phyloP scores from a whole-genome alignment of 2,797 vertebrate genomes.

The Rhinogobio ventralis region DNA sequence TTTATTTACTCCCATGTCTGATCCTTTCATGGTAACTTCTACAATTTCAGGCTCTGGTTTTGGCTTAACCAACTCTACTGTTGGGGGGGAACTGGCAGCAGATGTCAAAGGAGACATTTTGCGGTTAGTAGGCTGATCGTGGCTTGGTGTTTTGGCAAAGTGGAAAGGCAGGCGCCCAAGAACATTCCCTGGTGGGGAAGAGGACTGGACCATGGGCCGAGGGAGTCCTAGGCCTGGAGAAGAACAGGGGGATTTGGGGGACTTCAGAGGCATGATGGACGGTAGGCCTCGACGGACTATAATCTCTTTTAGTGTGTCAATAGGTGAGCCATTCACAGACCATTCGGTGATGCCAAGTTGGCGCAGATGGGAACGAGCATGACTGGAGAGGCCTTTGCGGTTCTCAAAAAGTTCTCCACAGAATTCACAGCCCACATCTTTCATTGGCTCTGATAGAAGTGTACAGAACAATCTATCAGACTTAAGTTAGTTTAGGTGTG shows the following conservation, averaged over 20 bases:
- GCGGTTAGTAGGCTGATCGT: constrained; percentile 73
- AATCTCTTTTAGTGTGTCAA: constrained; percentile 92
- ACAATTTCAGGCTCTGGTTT: constrained; percentile 90
- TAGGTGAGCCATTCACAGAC: constrained; percentile 87
- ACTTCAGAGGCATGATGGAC: constrained; percentile 76
- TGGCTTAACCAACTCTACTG: constrained; percentile 80
- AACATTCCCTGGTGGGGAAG: constrained; percentile 70
- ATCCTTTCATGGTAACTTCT: constrained; percentile 81
- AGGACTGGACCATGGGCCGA: constrained; percentile 73
- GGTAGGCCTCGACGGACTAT: constrained; percentile 87
- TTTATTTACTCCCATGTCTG: constrained; percentile 61
- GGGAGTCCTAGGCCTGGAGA: constrained; percentile 74
- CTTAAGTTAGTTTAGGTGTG: background rate
- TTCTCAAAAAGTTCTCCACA: constrained; percentile 86
- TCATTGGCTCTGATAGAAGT: constrained; percentile 75
- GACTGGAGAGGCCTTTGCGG: constrained; percentile 85
- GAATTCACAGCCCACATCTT: constrained; percentile 85
- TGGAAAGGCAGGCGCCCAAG: constrained; percentile 73
- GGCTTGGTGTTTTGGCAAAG: constrained; percentile 71
- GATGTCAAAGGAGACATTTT: constrained; percentile 79
- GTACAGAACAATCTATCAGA: background rate
- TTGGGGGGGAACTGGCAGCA: constrained; percentile 53
- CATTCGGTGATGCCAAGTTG: constrained; percentile 86
- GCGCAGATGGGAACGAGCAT: constrained; percentile 83
- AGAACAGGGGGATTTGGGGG: constrained; percentile 75